A percentile compares a stretch with the other conserved stretches of the same genome.
phyloP scores from a whole-genome alignment of 2,113 vertebrate genomes.

The Ardeotis arabs region DNA sequence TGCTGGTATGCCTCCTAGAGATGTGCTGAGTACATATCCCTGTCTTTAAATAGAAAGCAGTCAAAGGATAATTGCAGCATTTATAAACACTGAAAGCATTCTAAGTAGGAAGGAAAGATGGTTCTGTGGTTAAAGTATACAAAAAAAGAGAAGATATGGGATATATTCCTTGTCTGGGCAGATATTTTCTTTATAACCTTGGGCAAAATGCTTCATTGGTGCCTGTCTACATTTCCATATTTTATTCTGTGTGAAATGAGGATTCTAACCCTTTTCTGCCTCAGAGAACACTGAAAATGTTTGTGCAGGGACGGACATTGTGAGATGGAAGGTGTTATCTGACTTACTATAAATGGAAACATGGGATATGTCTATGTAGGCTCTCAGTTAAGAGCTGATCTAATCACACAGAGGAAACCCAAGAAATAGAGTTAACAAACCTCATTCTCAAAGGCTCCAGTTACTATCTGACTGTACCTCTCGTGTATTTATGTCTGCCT shows the following conservation, averaged over 20 bases:
- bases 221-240: not conserved
- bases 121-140: not conserved
- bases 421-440: constrained; percentile 45
- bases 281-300: not conserved
- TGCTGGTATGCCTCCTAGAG: constrained; percentile 1
- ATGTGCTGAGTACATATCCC: not conserved
- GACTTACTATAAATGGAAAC: constrained; percentile 32
- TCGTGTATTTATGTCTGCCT: not conserved
- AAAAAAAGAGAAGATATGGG: not conserved
- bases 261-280: not conserved
- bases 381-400: constrained; percentile 40
- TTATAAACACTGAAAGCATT: constrained; percentile 25
- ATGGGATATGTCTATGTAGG: not conserved
- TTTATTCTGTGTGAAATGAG: not conserved
- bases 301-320: not conserved
- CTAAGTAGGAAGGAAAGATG: not conserved
- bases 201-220: not conserved
- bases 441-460: constrained; percentile 30
- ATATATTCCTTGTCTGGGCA: not conserved
- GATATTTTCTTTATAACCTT: not conserved
- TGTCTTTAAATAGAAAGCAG: constrained; percentile 41
- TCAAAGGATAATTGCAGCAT: constrained; percentile 34
- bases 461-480: constrained; percentile 9
- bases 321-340: constrained; percentile 16
- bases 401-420: constrained; percentile 41